Base-by-base conservation (phyloP, 2,888 invertebrate genomes). In the Tetramorium bicarinatum region DNA sequence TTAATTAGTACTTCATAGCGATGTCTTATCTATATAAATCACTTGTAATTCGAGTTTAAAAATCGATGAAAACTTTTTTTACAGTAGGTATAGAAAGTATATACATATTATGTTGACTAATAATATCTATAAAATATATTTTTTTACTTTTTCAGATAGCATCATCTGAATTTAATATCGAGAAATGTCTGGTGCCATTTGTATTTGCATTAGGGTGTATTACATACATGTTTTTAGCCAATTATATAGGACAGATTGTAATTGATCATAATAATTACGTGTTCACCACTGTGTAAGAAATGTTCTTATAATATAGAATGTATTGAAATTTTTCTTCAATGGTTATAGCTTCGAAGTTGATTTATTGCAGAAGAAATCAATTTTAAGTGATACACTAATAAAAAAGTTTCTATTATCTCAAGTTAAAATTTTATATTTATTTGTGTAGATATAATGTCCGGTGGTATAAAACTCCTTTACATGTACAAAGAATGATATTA, bases 401-500 rank as follows among this genome's bases (percentile, higher is more conserved):
- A 34, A 34, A n/a, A 38, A 64, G 21, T n/a, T 44, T 21, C 21
- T n/a, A 38, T 41, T n/a, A 38, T 41, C 7, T 59, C 2, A 18
- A 41, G 2, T 64, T 64, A 18, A 15, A 9, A 47, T 15, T 3
- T 52, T 3, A n/a, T 18, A 2, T 18, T 15, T 18, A 69, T 13
- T 54, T 3, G 7, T 13, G n/a, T 54, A 71, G 54, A 8, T 71
- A 71, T 21, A 71, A 54, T 18, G 18, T 54, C 15, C 34, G 38
- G 13, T 71, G 52, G 71, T 71, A 54, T 13, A 38, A 21, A 38
- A 38, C 38, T 54, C 21, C 71, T 21, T n/a, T 71, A 38, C n/a
- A 21, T 9, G 21, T 71, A 1, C 71, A 71, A 8, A 71, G 6
- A 54, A 52, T 71, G 38, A 54, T 71, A 71, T 38, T 71, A n/a